These are phyloP conservation scores for Myotis brandtii DNA, from an alignment of 2,113 vertebrate species.

Conservation along the genomic window DNA sequence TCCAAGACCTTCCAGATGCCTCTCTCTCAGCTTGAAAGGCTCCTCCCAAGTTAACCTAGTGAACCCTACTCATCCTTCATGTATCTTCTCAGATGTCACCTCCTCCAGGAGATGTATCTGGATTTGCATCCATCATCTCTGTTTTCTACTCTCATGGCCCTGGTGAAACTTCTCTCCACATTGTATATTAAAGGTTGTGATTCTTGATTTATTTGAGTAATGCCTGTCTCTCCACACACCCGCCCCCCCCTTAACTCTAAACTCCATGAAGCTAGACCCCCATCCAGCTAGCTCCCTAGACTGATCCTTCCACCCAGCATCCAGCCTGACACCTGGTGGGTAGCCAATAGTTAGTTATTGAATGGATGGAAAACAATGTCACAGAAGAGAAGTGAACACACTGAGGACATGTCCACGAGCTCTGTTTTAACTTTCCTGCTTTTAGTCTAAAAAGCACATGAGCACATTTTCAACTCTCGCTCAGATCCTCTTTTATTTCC, in stretches of 20 bases:
- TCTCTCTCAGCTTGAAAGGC: not conserved
- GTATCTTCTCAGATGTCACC: not conserved
- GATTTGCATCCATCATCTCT: not conserved
- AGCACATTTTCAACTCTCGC: not conserved
- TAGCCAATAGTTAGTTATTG: too few relatives aligned
- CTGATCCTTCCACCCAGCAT: not conserved
- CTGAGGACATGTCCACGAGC: not conserved
- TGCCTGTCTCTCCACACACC: too few relatives aligned
- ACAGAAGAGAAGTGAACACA: not conserved
- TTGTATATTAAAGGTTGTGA: not conserved
- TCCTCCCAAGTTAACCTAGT: not conserved
- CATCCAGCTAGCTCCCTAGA: not conserved
- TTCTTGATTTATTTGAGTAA: not conserved
- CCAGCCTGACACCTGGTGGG: not conserved
- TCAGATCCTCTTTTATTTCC: not conserved
- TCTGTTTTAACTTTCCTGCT: not conserved
- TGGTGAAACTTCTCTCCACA: not conserved
- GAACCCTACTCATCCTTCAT: too few relatives aligned
- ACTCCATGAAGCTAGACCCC: not conserved
- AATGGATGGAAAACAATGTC: not conserved
- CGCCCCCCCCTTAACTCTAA: not conserved
- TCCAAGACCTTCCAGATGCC: not conserved
- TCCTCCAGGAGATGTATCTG: not conserved
- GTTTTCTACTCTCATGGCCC: not conserved
- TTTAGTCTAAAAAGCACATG: not conserved